Evolutionary conservation across 1,140 invertebrate species (phyloP), one percentile per base, ranked within the genome.

Genomic region (Pachyrhynchus sulphureomaculatus): DNA sequence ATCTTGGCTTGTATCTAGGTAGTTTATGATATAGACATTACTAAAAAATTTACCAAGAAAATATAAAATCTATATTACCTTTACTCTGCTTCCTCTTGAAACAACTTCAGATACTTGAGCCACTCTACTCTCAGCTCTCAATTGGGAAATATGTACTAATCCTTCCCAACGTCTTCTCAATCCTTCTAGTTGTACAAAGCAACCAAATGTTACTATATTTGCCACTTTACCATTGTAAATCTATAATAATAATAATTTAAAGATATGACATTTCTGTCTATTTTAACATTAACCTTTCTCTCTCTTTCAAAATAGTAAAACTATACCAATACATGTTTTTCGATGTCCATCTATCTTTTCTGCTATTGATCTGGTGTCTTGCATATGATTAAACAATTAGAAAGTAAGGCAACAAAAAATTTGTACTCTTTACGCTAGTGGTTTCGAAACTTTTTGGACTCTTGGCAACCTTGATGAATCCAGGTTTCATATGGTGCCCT

Each of bases 141-240:
- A 77, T 78, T 99, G 95, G 8, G 96, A 99, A 66, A 99, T 98
- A 72, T 99, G 98, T 6, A 98, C 95, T 0, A 99, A 80, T 1
- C 98, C 98, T 78, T 99, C 97, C 85, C 90, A 93, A 54, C 92
- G 83, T 54, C 88, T 85, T 44, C 87, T 83, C 5, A 99, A 80
- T 0, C 95, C 94, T 74, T 98, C 94, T 4, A 99, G 77, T 77
- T 96, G 93, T 0, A 99, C 93, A 80, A 99, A 99, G 78, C 96
- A 98, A 1, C 97, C 98, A 81, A 99, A 99, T 29, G 91, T 87
- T 23, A 98, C 93, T 62, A 99, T 92, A 71, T 95, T 98, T 4
- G 92, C 92, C 0, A 99, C 93, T 79, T 94, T 91, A 0, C 95
- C 97, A 65, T 85, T 83, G 75, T 98, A 99, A 69, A 99, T 96